Evolutionary conservation across 2,797 vertebrate genomes (phyloP).

Genomic region (Oceanodroma leucorhoa): DNA sequence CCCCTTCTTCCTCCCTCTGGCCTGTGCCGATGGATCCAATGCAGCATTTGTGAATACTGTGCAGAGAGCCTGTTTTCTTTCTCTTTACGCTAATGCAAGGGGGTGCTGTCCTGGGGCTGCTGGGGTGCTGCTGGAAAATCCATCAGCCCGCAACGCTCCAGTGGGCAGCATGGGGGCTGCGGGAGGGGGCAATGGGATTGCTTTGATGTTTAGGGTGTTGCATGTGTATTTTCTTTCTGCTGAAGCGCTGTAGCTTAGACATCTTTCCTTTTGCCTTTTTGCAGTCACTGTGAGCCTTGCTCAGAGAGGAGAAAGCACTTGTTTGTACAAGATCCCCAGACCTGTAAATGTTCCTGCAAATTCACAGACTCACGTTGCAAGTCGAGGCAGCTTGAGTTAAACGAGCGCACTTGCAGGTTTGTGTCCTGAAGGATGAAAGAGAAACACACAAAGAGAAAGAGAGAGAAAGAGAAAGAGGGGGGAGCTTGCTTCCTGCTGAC

Average conservation of each 20-base stretch:
- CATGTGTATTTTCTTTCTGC: slow-evolving; percentile 84
- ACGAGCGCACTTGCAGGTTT: slow-evolving; percentile 99
- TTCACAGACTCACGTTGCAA: slow-evolving; percentile 95
- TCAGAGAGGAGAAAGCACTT: slow-evolving; percentile 92
- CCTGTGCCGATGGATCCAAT: slow-evolving; percentile 39
- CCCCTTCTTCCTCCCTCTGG: slow-evolving; percentile 45
- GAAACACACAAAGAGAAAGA: slow-evolving; percentile 67
- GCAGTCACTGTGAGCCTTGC: slow-evolving; percentile 96
- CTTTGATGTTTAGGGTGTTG: slow-evolving; percentile 77
- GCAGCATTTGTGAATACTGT: slow-evolving; percentile 71
- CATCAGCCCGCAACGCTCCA: not conserved
- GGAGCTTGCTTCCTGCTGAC: slow-evolving; percentile 76
- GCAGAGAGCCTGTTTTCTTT: slow-evolving; percentile 63
- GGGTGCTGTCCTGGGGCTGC: slow-evolving; percentile 49
- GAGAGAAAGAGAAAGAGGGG: slow-evolving; percentile 54
- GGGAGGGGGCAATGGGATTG: slow-evolving; percentile 68
- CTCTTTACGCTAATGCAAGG: slow-evolving; percentile 58
- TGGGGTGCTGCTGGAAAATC: slow-evolving; percentile 43
- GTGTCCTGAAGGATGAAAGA: slow-evolving; percentile 81
- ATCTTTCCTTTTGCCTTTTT: slow-evolving; percentile 92
- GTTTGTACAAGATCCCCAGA: slow-evolving; percentile 94
- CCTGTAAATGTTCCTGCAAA: slow-evolving; percentile 98
- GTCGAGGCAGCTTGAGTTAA: slow-evolving; percentile 97
- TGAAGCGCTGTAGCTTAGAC: slow-evolving; percentile 86
- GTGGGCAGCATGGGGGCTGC: slow-evolving; percentile 35